These are phyloP conservation scores for Drosophila sp. DNA, from an alignment of 1,140 invertebrate genomes.

Conservation along the genomic window DNA sequence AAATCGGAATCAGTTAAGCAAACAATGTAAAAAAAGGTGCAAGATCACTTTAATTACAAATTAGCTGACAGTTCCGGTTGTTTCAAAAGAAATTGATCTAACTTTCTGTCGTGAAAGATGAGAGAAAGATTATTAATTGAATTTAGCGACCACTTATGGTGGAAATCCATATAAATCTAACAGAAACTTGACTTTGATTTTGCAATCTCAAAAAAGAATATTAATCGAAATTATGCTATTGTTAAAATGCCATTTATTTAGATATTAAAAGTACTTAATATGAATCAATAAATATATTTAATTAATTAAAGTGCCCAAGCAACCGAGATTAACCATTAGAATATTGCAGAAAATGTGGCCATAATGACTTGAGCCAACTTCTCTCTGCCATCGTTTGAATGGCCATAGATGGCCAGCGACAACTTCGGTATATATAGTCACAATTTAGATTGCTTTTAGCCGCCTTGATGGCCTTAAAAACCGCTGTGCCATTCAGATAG, in stretches of 20 bases:
- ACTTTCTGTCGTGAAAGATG: neutral
- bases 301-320: constrained; percentile 12
- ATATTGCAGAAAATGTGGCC: constrained; percentile 35
- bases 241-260: neutral
- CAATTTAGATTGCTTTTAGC: constrained; percentile 45
- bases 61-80: neutral
- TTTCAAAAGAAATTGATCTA: neutral
- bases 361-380: constrained; percentile 13
- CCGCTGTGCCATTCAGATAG: constrained; percentile 53
- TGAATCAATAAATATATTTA: constrained; percentile 31
- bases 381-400: neutral
- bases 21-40: constrained; percentile 24
- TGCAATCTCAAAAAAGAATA: no score
- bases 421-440: constrained; percentile 38
- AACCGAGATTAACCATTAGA: constrained; percentile 30
- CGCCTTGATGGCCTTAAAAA: constrained; percentile 52
- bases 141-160: neutral
- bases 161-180: neutral
- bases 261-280: neutral
- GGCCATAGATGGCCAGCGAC: constrained; percentile 33
- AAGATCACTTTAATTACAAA: constrained; percentile 19
- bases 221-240: neutral
- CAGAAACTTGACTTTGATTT: no score
- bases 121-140: neutral
- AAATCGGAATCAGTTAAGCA: neutral